Base-by-base conservation (phyloP, 1,140 invertebrate species). In the Popillia japonica region DNA sequence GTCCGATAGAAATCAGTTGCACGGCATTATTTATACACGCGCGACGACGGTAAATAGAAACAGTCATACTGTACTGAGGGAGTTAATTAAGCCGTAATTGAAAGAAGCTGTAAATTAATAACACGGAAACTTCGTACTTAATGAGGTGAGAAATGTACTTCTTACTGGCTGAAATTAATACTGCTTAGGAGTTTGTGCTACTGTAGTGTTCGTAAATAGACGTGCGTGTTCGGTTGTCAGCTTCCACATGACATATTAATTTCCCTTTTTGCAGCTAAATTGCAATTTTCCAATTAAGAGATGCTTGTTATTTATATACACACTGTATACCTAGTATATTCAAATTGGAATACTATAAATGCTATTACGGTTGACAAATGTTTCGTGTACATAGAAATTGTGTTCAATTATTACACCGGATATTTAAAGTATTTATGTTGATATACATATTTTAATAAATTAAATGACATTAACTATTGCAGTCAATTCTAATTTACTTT, bases 101-200 rank as follows among this genome's bases (percentile, higher is more conserved):
- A 48, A 48, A 48, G 44, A 48, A 14, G 44, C 44, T 48, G 44
- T 14, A n/a, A 48, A 48, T 48, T 48, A 48, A 48, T 48, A 14
- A 48, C 44, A 48, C 44, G 44, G 44, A 48, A 48, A 48, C 44
- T 48, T 48, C 44, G 11, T 48, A n/a, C 44, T 48, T 48, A 48
- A 48, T 48, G 44, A 48, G 44, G 44, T 48, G 44, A 48, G 44
- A 48, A 48, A 48, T 48, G 44, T 48, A n/a, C n/a, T n/a, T 48
- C 44, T 48, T 48, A 48, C 44, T 48, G 44, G 44, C 44, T 48
- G 44, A 48, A 48, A 48, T 48, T 48, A 48, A 48, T 48, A 48
- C 44, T 11, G 0, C 44, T 48, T 48, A 14, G 11, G 17, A 48
- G 44, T n/a, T n/a, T 11, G 11, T 48, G n/a, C 17, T 48, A 14